Conservation (phyloP, 1,140 invertebrate genomes). For the Caligus rogercresseyi region DNA sequence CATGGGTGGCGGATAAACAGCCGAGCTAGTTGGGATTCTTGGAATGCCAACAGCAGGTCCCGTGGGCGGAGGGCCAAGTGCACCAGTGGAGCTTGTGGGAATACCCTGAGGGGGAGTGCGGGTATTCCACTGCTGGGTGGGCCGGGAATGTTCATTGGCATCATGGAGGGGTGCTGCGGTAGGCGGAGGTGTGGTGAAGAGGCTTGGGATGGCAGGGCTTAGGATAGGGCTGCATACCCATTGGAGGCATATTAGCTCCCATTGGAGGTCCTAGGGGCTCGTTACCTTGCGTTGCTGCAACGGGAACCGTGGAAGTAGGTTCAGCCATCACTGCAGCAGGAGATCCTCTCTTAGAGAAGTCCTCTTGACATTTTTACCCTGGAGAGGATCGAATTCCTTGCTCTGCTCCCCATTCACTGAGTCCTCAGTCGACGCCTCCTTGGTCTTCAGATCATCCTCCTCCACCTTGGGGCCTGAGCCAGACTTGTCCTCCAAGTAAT, state of each 20-base stretch:
- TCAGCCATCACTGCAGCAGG: no score
- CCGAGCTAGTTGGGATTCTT: background rate
- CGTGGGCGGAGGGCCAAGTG: no score
- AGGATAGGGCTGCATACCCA: no score
- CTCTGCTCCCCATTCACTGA: background rate
- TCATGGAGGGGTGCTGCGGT: background rate
- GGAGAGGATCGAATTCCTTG: conserved; percentile 8
- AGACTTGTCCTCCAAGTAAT: conserved; percentile 1
- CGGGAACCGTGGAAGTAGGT: no score
- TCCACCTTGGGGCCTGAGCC: background rate
- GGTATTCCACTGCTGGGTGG: background rate
- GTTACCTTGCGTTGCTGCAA: no score
- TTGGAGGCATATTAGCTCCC: no score
- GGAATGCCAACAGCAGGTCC: background rate
- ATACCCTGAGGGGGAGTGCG: background rate
- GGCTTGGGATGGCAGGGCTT: no score
- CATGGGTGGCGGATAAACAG: no score
- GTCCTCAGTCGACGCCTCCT: background rate
- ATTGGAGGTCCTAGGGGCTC: no score
- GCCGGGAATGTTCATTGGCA: background rate
- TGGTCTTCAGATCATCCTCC: background rate
- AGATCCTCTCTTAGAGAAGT: no score
- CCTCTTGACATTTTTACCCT: background rate
- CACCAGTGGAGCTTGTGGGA: background rate
- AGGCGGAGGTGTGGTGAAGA: no score